Percentiles rank a stretch among this genome's conserved stretches.
These are phyloP conservation scores for Acestrorhynchus altus DNA, from an alignment of 2,797 vertebrate genomes.

Conservation along the genomic window DNA sequence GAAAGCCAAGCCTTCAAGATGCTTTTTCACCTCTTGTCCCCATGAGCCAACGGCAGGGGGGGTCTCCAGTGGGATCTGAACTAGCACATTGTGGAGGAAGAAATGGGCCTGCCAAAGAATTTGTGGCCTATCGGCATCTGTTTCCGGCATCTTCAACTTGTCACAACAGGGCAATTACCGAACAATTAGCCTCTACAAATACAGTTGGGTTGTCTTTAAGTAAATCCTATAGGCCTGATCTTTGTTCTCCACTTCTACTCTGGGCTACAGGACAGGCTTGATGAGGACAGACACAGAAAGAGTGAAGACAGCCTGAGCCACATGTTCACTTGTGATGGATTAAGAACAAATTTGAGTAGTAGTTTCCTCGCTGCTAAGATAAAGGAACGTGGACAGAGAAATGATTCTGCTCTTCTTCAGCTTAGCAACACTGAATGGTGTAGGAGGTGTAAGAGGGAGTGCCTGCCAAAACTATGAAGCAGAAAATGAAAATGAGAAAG, in stretches of 20 bases:
- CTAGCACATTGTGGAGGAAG: slow-evolving; percentile 25
- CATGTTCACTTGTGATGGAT: slow-evolving; percentile 9
- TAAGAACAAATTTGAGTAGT: slow-evolving; percentile 41
- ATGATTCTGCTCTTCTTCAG: slow-evolving; percentile 57
- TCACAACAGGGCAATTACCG: slow-evolving; percentile 29
- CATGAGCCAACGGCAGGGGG: slow-evolving; percentile 29
- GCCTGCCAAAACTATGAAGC: slow-evolving; percentile 46
- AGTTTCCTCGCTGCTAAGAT: slow-evolving; percentile 49
- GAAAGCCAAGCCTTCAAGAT: slow-evolving; percentile 7
- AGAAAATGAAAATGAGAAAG: slow-evolving; percentile 36
- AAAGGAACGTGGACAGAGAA: slow-evolving; percentile 58
- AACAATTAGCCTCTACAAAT: slow-evolving; percentile 45
- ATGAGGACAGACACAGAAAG: slow-evolving; percentile 12
- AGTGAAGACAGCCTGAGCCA: slow-evolving; percentile 4
- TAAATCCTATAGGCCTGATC: slow-evolving; percentile 30
- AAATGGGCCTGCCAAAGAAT: slow-evolving; percentile 49
- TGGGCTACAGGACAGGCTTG: slow-evolving; percentile 21
- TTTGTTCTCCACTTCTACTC: slow-evolving; percentile 10
- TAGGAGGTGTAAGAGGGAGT: slow-evolving; percentile 51
- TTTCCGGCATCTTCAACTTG: slow-evolving; percentile 43
- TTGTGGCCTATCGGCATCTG: slow-evolving; percentile 23
- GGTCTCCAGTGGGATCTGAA: slow-evolving; percentile 45
- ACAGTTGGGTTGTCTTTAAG: slow-evolving; percentile 14
- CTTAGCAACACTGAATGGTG: slow-evolving; percentile 48
- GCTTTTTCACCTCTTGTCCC: slow-evolving; percentile 45